Evolutionary conservation across 2,113 vertebrate species (phyloP).

Genomic region (Carassius carassius): DNA sequence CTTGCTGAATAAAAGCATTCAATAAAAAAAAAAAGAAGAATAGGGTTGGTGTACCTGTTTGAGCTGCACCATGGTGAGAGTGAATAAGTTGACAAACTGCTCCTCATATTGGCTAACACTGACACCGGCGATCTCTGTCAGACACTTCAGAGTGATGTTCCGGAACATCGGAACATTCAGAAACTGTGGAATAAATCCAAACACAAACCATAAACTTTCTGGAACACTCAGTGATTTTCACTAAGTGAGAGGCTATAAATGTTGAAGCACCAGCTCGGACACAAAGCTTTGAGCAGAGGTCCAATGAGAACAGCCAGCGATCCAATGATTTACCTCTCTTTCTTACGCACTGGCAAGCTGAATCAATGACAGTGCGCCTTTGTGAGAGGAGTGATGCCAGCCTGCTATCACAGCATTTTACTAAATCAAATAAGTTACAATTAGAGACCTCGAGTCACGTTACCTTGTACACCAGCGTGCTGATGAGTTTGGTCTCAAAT

Average conservation of each 20-base stretch:
- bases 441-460: neutral
- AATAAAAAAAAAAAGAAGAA: no score
- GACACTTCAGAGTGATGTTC: slow-evolving; percentile 94
- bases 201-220: neutral
- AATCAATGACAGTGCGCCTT: slow-evolving; percentile 60
- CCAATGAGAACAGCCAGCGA: slow-evolving; percentile 6
- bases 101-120: slow-evolving; percentile 95
- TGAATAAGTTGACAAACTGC: slow-evolving; percentile 93
- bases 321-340: slow-evolving; percentile 49
- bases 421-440: neutral
- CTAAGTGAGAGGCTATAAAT: neutral
- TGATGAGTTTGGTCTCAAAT: slow-evolving; percentile 97
- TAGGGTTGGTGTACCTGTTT: slow-evolving; percentile 82
- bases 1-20: neutral
- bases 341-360: slow-evolving; percentile 58
- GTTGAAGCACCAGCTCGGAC: slow-evolving; percentile 35
- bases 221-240: neutral
- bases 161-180: slow-evolving; percentile 97
- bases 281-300: slow-evolving; percentile 22
- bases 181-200: slow-evolving; percentile 74
- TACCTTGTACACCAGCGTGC: slow-evolving; percentile 97
- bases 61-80: slow-evolving; percentile 93
- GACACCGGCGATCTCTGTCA: slow-evolving; percentile 95
- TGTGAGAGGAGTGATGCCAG: slow-evolving; percentile 47
- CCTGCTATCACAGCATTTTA: neutral